These are phyloP conservation scores for Ageneiosus marmoratus DNA, from an alignment of 2,113 vertebrate genomes.

Conservation along the genomic window DNA sequence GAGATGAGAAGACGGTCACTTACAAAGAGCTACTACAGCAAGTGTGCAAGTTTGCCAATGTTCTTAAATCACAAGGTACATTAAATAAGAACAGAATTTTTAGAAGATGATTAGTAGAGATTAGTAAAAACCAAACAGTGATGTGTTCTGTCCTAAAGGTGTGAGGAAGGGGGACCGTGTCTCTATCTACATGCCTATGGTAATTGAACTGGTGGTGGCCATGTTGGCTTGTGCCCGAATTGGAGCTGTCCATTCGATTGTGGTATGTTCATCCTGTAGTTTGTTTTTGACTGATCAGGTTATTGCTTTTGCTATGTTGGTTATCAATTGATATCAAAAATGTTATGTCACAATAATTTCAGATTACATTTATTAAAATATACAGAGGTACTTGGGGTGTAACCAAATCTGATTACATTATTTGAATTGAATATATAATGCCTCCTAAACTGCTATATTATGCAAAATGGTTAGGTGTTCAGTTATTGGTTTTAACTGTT, in stretches of 20 bases:
- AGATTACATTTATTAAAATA: neutral
- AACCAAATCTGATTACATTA: neutral
- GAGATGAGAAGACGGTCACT: constrained; percentile 81
- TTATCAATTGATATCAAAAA: neutral
- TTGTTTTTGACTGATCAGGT: neutral
- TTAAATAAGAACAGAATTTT: neutral
- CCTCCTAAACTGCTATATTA: neutral
- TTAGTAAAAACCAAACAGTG: neutral
- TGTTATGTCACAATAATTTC: neutral
- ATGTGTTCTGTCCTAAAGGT: constrained; percentile 63
- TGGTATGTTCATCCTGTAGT: constrained; percentile 77
- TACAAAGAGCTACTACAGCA: constrained; percentile 85
- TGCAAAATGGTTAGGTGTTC: neutral
- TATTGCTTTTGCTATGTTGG: neutral
- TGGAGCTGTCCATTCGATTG: constrained; percentile 91
- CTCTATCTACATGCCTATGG: constrained; percentile 98
- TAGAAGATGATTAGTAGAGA: neutral
- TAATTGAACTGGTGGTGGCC: constrained; percentile 89
- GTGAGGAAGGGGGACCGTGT: constrained; percentile 90
- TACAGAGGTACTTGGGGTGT: neutral
- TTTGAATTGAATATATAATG: neutral
- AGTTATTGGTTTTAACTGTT: neutral
- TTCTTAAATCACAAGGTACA: constrained; percentile 84
- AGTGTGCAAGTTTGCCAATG: constrained; percentile 92
- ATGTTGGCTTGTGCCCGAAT: constrained; percentile 94